Evolutionary conservation across 2,888 invertebrate species (phyloP).

Genomic region (Sarcophaga variegata): DNA sequence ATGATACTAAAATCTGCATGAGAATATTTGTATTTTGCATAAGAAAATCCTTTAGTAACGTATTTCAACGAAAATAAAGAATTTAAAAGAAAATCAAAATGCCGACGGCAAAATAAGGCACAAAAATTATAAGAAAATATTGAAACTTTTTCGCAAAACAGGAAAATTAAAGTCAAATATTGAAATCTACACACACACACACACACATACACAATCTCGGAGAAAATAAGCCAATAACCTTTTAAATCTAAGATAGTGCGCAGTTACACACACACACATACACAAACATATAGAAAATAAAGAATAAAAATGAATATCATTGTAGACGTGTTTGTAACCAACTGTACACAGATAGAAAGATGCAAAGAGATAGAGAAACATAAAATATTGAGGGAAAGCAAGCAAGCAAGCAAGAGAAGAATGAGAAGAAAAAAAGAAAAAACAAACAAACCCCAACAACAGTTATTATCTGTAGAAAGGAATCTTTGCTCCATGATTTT

Average conservation of each 20-base stretch:
- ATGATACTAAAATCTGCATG: no score
- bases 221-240: constrained; percentile 57
- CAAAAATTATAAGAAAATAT: constrained; percentile 9
- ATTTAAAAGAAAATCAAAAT: neutral
- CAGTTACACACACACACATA: constrained; percentile 15
- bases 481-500: constrained; percentile 56
- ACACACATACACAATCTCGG: neutral
- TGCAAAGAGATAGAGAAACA: constrained; percentile 57
- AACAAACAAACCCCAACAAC: neutral
- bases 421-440: no score
- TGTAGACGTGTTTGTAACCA: constrained; percentile 41
- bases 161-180: constrained; percentile 56
- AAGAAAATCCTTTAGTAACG: no score
- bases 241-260: constrained; percentile 65
- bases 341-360: constrained; percentile 52
- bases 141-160: constrained; percentile 5
- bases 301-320: constrained; percentile 11
- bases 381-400: neutral
- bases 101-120: constrained; percentile 47
- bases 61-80: no score
- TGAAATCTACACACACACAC: constrained; percentile 48
- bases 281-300: constrained; percentile 16
- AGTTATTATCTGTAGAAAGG: constrained; percentile 53
- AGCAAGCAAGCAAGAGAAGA: neutral
- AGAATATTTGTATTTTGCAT: no score